These are phyloP conservation scores for Lepus europaeus DNA, from an alignment of 2,113 vertebrate species.

Conservation along the genomic window DNA sequence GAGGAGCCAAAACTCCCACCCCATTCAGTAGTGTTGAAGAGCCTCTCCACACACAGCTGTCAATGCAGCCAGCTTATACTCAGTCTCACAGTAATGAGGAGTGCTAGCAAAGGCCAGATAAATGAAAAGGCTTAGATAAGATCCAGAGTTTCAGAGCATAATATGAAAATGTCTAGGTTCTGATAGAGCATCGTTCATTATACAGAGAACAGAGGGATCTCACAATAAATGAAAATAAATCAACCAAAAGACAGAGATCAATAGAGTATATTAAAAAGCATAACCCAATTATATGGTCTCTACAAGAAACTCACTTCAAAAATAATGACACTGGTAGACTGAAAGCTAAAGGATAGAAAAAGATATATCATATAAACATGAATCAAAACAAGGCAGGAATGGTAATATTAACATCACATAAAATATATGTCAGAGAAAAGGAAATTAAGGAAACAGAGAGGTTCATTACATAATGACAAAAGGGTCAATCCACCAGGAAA, in stretches of 20 bases:
- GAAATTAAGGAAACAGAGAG: not conserved
- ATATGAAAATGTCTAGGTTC: not conserved
- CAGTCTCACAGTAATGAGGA: not conserved
- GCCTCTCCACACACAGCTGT: not conserved
- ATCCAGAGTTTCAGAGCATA: not conserved
- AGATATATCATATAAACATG: no score
- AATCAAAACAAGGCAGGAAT: not conserved
- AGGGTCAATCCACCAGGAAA: not conserved
- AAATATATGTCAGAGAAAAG: not conserved
- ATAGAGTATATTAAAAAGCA: not conserved
- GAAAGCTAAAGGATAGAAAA: no score
- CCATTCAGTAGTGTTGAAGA: not conserved
- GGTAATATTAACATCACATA: not conserved
- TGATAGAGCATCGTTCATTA: not conserved
- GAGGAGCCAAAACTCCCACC: not conserved
- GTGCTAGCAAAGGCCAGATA: not conserved
- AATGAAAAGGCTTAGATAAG: not conserved
- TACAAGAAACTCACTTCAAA: no score
- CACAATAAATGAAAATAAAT: conserved; percentile 3
- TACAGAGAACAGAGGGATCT: not conserved
- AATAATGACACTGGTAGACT: no score
- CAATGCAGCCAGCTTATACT: not conserved
- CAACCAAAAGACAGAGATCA: not conserved
- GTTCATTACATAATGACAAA: not conserved
- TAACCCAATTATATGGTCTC: no score